phyloP scores from a whole-genome alignment of 1,140 invertebrate genomes.

The Sipha flava region DNA sequence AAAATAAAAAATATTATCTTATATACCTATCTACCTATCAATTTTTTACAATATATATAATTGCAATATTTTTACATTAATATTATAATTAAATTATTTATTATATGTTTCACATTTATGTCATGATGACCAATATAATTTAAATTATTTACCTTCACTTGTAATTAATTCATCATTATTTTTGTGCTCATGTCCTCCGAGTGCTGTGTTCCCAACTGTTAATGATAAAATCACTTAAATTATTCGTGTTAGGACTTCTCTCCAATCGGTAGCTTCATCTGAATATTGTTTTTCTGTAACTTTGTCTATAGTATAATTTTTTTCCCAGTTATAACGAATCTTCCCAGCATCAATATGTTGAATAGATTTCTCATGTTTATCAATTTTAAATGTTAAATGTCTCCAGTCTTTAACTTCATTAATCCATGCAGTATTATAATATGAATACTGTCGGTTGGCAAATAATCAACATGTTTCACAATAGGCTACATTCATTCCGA shows the following conservation, averaged over 20 bases:
- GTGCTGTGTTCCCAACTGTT: background rate
- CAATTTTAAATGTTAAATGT: background rate
- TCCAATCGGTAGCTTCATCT: background rate
- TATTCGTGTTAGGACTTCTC: background rate
- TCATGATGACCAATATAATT: no score
- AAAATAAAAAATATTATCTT: background rate
- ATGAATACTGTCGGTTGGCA: background rate
- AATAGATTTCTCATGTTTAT: background rate
- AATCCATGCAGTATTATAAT: background rate
- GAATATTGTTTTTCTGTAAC: background rate
- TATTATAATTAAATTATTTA: no score
- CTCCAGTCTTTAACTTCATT: background rate
- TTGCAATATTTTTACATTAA: no score
- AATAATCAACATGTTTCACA: background rate
- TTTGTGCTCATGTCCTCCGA: background rate
- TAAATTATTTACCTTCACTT: background rate
- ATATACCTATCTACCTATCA: no score
- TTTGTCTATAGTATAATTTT: background rate
- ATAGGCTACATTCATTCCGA: background rate
- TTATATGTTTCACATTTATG: no score
- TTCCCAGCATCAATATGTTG: background rate
- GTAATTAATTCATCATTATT: background rate
- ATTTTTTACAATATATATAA: no score
- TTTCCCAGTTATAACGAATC: background rate
- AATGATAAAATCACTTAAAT: background rate